Base-by-base conservation (phyloP, 1,140 invertebrate species). In the Bombyx mandarina region DNA sequence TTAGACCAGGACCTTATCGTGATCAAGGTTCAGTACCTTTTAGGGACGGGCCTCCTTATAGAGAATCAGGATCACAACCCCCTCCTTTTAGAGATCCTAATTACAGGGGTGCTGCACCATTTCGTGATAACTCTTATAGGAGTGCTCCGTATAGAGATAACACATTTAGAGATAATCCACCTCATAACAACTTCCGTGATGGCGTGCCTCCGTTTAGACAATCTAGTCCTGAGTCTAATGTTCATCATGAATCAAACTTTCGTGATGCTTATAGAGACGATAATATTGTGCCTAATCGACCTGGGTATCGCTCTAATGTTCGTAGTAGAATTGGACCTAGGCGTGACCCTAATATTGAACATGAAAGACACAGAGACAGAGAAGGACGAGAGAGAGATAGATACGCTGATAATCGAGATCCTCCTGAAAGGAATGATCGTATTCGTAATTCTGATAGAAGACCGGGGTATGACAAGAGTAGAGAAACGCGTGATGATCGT, bases 221-320 rank as follows among this genome's bases (percentile, higher is more conserved):
- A 9, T 78, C 84, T 43, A 84, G 75, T 70, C 65, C 67, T 51
- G 81, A 84, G 5, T 62, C 69, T 35, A 60, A 63, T 26, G 60
- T 75, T 10, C 61, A 61, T 43, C 73, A 75, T 61, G 82, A 85
- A 61, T 62, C 80, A 50, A 85, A 76, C 58, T 86, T 64, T 62
- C 75, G 82, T 60, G 83, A 85, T 55, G 68, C 63, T 8, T 85
- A 65, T 63, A 74, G 80, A 60, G 82, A 86, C 63, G 83, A 86
- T 54, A 74, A 62, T 67, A 71, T 62, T 63, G 45, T 59, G 35
- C 57, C 57, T 58, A 57, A 61, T 42, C 67, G 79, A 46, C 45
- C 76, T 44, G 77, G 73, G 12, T 77, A 71, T 63, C 70, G 77
- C 50, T 56, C 73, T 52, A 76, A 63, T 69, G 56, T 67, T n/a